Percentiles rank a stretch among this genome's conserved stretches.
Evolutionary conservation across 1,140 invertebrate genomes (phyloP).

Genomic region (Caenorhabditis latens): DNA sequence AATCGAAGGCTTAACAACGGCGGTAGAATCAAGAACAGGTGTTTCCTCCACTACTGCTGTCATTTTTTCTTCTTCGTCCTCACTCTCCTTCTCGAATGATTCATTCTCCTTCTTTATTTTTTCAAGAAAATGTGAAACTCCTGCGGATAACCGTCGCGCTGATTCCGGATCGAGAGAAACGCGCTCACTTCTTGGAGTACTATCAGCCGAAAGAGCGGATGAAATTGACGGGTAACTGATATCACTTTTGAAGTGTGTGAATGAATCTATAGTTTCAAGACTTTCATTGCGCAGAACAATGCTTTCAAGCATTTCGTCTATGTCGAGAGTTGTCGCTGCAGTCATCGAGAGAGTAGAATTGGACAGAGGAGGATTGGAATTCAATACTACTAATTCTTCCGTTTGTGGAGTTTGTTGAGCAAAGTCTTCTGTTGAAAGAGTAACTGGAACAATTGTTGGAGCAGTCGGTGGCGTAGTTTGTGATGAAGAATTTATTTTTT

Average conservation of each 20-base stretch:
- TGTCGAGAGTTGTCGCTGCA: neutral
- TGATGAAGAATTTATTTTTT: neutral
- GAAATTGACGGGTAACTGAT: neutral
- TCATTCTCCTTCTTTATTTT: slow-evolving; percentile 17
- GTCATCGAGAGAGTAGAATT: neutral
- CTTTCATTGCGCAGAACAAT: slow-evolving; percentile 6
- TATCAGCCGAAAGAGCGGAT: neutral
- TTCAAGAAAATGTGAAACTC: slow-evolving; percentile 2
- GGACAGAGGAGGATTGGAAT: neutral
- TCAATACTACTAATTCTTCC: neutral
- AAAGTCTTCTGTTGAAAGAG: neutral
- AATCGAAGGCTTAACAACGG: neutral
- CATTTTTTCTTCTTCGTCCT: neutral
- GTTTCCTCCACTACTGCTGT: too few species aligned
- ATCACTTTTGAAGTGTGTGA: neutral
- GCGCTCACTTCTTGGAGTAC: slow-evolving; percentile 2
- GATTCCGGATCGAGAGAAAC: slow-evolving; percentile 30
- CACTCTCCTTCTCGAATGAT: neutral
- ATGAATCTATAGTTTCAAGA: neutral
- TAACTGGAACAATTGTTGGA: neutral
- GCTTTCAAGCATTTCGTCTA: slow-evolving; percentile 5
- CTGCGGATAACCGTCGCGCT: slow-evolving; percentile 15
- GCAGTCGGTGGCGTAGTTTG: neutral
- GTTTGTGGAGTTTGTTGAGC: neutral
- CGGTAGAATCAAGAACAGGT: neutral